Evolutionary conservation across 2,888 invertebrate species (phyloP).

Genomic region (Sinhomidia bicolor): DNA sequence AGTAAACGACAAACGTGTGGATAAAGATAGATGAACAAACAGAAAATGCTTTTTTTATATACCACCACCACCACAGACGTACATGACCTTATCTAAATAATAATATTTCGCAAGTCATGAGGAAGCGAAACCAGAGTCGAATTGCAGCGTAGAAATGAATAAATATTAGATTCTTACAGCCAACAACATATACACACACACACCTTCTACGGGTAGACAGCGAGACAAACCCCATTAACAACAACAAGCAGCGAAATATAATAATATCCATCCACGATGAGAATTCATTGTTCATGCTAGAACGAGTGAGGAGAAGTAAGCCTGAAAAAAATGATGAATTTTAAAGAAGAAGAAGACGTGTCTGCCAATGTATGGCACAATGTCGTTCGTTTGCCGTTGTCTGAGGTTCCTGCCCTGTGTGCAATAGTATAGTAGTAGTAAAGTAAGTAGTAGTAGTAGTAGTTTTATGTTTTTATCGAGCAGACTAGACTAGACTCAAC

Average conservation of each 20-base stretch:
- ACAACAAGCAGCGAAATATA: conserved; percentile 30
- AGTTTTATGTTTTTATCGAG: conserved; percentile 13
- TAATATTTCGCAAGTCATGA: neutral
- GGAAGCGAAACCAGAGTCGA: neutral
- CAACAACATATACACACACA: conserved; percentile 14
- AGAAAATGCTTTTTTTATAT: neutral
- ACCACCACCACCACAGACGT: neutral
- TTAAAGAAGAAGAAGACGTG: conserved; percentile 25
- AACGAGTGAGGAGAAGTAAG: conserved; percentile 26
- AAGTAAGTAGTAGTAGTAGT: too few relatives aligned
- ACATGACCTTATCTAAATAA: neutral
- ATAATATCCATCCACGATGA: neutral
- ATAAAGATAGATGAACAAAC: conserved; percentile 34
- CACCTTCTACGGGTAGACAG: conserved; percentile 19
- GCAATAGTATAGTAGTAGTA: neutral
- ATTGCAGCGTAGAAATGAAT: neutral
- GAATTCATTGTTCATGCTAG: neutral
- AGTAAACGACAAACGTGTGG: conserved; percentile 34
- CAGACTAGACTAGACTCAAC: neutral
- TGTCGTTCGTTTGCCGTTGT: conserved; percentile 45
- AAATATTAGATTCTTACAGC: neutral
- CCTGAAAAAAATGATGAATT: conserved; percentile 40
- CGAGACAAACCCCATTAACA: conserved; percentile 28
- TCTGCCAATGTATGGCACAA: conserved; percentile 25
- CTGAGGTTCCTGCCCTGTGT: conserved; percentile 8